Conservation (phyloP, 1,140 invertebrate genomes). For the Papilio glaucus region DNA sequence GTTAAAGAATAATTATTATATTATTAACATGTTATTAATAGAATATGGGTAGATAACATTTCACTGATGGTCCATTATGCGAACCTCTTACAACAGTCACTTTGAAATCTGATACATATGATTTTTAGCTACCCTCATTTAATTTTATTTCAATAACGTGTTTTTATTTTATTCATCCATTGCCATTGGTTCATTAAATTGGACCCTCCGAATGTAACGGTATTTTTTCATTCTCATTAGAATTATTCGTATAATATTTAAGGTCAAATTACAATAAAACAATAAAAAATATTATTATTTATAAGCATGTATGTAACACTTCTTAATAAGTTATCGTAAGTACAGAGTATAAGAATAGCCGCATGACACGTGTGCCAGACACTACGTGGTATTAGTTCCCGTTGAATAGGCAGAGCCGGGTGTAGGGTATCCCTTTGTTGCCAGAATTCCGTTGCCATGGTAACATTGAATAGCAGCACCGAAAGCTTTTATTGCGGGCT, state of each 20-base stretch:
- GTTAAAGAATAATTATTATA: background rate
- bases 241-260: background rate
- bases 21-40: background rate
- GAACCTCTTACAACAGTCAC: background rate
- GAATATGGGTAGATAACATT: slow-evolving; percentile 4
- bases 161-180: background rate
- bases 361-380: slow-evolving; percentile 26
- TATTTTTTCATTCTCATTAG: background rate
- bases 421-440: slow-evolving; percentile 54
- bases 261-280: too few relatives aligned
- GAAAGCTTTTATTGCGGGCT: slow-evolving; percentile 42
- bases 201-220: background rate
- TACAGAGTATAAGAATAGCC: background rate
- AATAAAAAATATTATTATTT: too few relatives aligned
- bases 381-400: slow-evolving; percentile 13
- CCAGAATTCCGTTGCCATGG: slow-evolving; percentile 63
- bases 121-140: slow-evolving; percentile 21
- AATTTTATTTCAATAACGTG: background rate
- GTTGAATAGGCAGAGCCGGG: slow-evolving; percentile 17
- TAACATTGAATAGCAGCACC: slow-evolving; percentile 71
- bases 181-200: background rate
- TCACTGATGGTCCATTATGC: slow-evolving; percentile 3
- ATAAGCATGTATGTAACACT: background rate
- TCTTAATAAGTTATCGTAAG: background rate
- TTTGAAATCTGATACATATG: slow-evolving; percentile 5